Evolutionary conservation across 2,888 invertebrate species (phyloP), one percentile per base, ranked within the genome.

Genomic region (Pollenia labialis): DNA sequence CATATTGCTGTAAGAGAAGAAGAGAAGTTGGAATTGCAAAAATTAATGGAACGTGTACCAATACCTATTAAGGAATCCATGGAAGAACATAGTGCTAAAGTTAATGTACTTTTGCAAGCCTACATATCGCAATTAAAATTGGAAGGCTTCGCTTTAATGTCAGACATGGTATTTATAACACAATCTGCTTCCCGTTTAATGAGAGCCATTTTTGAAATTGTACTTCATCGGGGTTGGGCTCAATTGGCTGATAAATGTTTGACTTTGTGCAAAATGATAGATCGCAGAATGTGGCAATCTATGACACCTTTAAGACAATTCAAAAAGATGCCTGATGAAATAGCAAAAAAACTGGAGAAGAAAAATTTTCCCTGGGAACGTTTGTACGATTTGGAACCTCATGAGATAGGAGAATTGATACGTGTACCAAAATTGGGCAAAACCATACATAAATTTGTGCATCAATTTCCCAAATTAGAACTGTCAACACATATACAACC

Each of bases 1-100:
- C 96, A 99, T 91, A 97, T 99, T 60, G 96, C 97, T 0, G 99
- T 99, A 0, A 94, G 98, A 0, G 98, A 98, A 92, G 99, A 99
- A 92, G 99, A 99, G 94, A 99, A 99, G 91, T 92, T 99, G 84
- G 99, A 99, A 93, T 93, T 99, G 88, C 97, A 98, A 90, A 99
- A 99, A 93, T 94, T 99, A 6, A 94, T 95, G 94, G 96, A 96
- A 90, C 95, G 99, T 91, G 99, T 99, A 0, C 99, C 99, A 0
- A 99, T 99, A 85, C 99, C 99, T 0, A 99, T 99, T 89, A 99
- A 99, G 92, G 99, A 99, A 93, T 97, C 97, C 87, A 98, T 99
- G 88, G 99, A 99, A 91, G 99, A 99, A 92, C 97, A 99, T 0
- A 93, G 93, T 84, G 99, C 99, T 0, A 99, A 99, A 90, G 96